These are phyloP conservation scores for Apus apus DNA, from an alignment of 2,113 vertebrate species.

Conservation along the genomic window DNA sequence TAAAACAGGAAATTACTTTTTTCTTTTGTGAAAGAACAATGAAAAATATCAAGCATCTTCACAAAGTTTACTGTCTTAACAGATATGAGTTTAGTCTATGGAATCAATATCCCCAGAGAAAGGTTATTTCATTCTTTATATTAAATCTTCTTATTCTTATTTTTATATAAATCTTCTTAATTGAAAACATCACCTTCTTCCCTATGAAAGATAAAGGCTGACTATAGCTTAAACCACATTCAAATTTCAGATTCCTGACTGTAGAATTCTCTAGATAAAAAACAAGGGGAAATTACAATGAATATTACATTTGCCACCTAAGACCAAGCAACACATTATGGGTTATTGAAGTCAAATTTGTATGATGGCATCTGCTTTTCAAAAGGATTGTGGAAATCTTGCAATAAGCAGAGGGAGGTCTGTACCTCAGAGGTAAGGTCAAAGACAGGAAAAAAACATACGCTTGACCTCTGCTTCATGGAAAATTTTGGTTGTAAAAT, in stretches of 20 bases:
- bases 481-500: neutral
- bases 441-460: neutral
- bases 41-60: neutral
- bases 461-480: neutral
- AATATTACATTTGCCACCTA: neutral
- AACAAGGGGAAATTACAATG: neutral
- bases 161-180: no score
- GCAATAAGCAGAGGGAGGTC: neutral
- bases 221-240: neutral
- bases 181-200: neutral
- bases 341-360: neutral
- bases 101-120: neutral
- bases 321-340: neutral
- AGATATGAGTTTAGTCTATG: neutral
- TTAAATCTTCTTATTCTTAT: no score
- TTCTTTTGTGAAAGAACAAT: neutral
- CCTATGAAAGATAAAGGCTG: neutral
- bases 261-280: neutral
- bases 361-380: neutral
- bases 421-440: neutral
- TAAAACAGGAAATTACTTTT: neutral
- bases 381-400: neutral
- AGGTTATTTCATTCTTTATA: neutral
- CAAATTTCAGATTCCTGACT: conserved; percentile 11
- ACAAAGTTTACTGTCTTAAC: neutral